Evolutionary conservation across 2,797 vertebrate genomes (phyloP).

Genomic region (Parauchenoglanis punctatus): DNA sequence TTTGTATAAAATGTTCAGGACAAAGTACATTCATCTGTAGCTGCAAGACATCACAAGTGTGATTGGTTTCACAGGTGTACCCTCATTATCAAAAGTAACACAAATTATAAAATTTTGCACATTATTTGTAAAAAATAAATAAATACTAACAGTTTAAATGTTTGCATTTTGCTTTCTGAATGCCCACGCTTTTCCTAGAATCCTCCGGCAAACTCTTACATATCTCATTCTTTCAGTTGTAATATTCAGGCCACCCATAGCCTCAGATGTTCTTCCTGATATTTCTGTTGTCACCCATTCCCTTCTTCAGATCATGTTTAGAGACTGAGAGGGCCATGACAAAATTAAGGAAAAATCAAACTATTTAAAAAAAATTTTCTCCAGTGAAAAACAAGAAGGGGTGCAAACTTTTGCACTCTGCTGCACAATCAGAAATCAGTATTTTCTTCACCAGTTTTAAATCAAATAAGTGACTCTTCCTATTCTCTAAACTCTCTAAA

Average conservation of each 20-base stretch:
- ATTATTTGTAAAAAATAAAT: not conserved
- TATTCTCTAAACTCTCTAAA: not conserved
- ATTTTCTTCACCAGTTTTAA: not conserved
- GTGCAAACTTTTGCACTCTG: not conserved
- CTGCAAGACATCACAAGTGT: not conserved
- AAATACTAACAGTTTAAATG: not conserved
- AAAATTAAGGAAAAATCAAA: not conserved
- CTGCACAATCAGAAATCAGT: no score
- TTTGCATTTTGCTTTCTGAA: not conserved
- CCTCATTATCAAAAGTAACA: not conserved
- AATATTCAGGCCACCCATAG: not conserved
- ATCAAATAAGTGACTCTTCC: not conserved
- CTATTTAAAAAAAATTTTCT: not conserved
- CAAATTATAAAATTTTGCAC: not conserved
- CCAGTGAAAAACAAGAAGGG: not conserved
- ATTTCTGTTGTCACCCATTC: not conserved
- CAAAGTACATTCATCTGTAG: not conserved
- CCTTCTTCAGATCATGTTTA: not conserved
- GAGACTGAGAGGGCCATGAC: not conserved
- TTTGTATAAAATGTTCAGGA: not conserved
- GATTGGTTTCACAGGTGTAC: not conserved
- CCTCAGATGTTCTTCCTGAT: not conserved
- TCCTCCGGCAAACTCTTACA: not conserved
- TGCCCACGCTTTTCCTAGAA: not conserved
- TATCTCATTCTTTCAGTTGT: not conserved